Evolutionary conservation across 1,140 invertebrate species (phyloP), one percentile per base, ranked within the genome.

Genomic region (Trichonephila clavata): DNA sequence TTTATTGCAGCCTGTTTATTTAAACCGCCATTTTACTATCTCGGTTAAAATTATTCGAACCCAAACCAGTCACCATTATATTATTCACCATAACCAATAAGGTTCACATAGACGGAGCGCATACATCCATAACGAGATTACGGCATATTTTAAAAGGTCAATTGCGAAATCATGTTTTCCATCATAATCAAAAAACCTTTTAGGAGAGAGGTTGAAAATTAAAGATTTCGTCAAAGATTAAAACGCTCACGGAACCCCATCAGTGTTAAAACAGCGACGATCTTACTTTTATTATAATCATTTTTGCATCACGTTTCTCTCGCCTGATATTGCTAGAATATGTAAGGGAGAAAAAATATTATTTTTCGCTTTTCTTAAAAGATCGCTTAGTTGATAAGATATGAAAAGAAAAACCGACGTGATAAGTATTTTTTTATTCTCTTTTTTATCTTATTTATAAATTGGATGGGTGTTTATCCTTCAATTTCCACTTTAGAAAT

Each of bases 151-250:
- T 59, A 21, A 50, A 59, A 59, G 86, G 61, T 87, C 86, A 84
- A 27, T 60, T 60, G 50, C 21, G 20, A 50, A 87, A 39, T 60
- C 86, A 21, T 87, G 86, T 65, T 87, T 65, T 65, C 61, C 27
- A 87, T 87, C 86, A 65, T 87, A 87, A 89, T 77, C 63, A 89
- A 21, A 77, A 87, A 71, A 50, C 43, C 65, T 77, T 89, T 77
- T 50, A 50, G 39, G 39, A 24, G 57, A 13, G 27, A 57, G 63
- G 21, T 50, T n/a, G 63, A 77, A 89, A 89, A 89, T 89, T 89
- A 89, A 89, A 89, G 87, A 89, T 89, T 77, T 68, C 39, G 43
- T 57, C 87, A 77, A 68, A 68, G 87, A 89, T 89, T 89, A 89
- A 57, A 39, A 87, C 27, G 5, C 13, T 60, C 86, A 87, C 86